Evolutionary conservation across 2,888 invertebrate genomes (phyloP).

Genomic region (Artemia sinica): DNA sequence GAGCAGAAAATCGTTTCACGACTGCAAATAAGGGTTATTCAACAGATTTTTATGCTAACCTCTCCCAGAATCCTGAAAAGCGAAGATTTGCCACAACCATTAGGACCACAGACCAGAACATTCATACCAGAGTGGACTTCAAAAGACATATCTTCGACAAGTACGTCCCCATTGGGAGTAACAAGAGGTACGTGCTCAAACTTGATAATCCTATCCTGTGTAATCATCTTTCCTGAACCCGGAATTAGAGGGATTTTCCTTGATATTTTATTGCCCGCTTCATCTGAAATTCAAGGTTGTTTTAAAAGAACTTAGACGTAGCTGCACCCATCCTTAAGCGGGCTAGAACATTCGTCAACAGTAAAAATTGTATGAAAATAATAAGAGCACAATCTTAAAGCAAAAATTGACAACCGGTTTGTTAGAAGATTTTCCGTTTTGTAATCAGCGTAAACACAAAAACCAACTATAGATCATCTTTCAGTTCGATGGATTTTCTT

Average conservation of each 20-base stretch:
- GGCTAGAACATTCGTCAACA: too few species aligned
- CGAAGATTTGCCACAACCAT: slow-evolving; percentile 95
- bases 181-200: slow-evolving; percentile 86
- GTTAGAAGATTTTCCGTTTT: too few species aligned
- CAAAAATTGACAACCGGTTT: too few species aligned
- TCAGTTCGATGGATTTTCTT: too few species aligned
- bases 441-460: too few species aligned
- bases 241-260: slow-evolving; percentile 38
- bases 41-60: slow-evolving; percentile 30
- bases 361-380: too few species aligned
- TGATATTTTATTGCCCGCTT: background rate
- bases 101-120: slow-evolving; percentile 93
- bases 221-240: slow-evolving; percentile 55
- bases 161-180: slow-evolving; percentile 90
- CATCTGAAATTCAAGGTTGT: background rate
- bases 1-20: too few species aligned
- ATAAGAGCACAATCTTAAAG: too few species aligned
- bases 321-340: too few species aligned
- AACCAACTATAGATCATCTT: too few species aligned
- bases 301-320: background rate
- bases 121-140: slow-evolving; percentile 89
- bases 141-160: slow-evolving; percentile 52
- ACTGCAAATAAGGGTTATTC: too few species aligned
- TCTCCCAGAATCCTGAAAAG: slow-evolving; percentile 89
- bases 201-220: slow-evolving; percentile 69